A percentile compares a stretch with the other conserved stretches of the same genome.
phyloP scores from a whole-genome alignment of 2,888 invertebrate species.

The Dione vanillae region DNA sequence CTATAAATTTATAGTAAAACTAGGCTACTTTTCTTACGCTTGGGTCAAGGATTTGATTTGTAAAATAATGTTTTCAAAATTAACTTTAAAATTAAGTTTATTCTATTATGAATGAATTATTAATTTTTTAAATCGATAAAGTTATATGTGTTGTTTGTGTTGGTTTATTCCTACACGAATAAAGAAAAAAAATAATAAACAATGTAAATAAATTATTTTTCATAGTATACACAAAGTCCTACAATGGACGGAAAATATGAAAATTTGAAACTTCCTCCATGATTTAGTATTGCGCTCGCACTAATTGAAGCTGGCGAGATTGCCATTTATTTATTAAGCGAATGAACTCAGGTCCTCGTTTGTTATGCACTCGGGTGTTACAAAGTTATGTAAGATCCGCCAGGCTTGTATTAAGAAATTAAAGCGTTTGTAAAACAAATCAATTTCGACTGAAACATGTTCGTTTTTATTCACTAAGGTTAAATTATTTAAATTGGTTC shows the following conservation, averaged over 20 bases:
- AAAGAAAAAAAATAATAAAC: background rate
- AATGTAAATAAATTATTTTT: background rate
- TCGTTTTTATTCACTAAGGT: too few species aligned
- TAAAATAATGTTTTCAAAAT: too few species aligned
- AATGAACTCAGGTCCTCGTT: slow-evolving; percentile 31
- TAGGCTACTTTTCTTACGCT: too few species aligned
- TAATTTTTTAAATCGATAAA: too few species aligned
- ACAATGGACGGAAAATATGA: slow-evolving; percentile 18
- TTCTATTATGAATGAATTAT: too few species aligned
- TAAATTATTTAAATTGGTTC: too few species aligned
- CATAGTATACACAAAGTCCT: background rate
- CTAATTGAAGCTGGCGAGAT: slow-evolving; percentile 40
- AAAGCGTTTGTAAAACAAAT: slow-evolving; percentile 74
- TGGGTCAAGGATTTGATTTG: too few species aligned
- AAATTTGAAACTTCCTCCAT: slow-evolving; percentile 39
- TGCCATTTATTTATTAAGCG: slow-evolving; percentile 44
- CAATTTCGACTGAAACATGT: slow-evolving; percentile 55
- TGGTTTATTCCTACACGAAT: too few species aligned
- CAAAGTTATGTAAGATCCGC: slow-evolving; percentile 60
- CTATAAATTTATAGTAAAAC: too few species aligned
- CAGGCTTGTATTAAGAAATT: slow-evolving; percentile 70
- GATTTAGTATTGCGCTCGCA: slow-evolving; percentile 40
- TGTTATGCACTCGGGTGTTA: slow-evolving; percentile 44
- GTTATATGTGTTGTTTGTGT: too few species aligned
- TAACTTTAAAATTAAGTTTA: too few species aligned